phyloP scores from a whole-genome alignment of 2,113 vertebrate genomes.

The Pycnonotus jocosus region DNA sequence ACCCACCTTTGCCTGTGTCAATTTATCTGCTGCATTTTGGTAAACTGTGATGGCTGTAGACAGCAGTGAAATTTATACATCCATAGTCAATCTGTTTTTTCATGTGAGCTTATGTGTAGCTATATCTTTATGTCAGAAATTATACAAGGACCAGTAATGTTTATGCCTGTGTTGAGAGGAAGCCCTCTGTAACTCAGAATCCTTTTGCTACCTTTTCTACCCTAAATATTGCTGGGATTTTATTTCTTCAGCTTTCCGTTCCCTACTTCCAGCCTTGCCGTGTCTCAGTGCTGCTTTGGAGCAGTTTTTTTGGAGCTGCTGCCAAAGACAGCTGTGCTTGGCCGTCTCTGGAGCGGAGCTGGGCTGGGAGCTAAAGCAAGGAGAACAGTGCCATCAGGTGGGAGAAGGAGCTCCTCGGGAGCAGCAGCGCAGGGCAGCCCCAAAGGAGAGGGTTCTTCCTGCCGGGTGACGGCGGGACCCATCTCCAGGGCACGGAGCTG shows the following conservation, averaged over 20 bases:
- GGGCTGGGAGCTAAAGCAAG: background rate
- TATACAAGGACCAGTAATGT: background rate
- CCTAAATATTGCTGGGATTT: rapidly evolving
- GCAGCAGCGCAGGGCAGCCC: rapidly evolving
- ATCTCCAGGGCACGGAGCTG: background rate
- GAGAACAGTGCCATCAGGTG: conserved; percentile 50
- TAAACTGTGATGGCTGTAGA: background rate
- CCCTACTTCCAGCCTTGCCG: background rate
- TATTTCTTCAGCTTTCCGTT: background rate
- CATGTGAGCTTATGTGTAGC: background rate
- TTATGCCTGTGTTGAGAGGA: background rate
- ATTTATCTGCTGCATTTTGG: background rate
- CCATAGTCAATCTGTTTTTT: background rate
- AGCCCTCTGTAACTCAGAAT: background rate
- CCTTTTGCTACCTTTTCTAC: background rate
- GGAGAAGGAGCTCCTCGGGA: background rate
- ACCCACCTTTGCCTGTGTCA: background rate
- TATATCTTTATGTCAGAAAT: background rate
- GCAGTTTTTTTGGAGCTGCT: background rate
- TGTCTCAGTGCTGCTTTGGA: background rate
- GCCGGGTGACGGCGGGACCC: rapidly evolving
- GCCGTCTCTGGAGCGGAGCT: rapidly evolving
- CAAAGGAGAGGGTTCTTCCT: rapidly evolving
- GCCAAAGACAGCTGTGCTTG: background rate
- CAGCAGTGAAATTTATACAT: background rate